phyloP scores from a whole-genome alignment of 2,888 invertebrate genomes.

The Drosophila anomelani region DNA sequence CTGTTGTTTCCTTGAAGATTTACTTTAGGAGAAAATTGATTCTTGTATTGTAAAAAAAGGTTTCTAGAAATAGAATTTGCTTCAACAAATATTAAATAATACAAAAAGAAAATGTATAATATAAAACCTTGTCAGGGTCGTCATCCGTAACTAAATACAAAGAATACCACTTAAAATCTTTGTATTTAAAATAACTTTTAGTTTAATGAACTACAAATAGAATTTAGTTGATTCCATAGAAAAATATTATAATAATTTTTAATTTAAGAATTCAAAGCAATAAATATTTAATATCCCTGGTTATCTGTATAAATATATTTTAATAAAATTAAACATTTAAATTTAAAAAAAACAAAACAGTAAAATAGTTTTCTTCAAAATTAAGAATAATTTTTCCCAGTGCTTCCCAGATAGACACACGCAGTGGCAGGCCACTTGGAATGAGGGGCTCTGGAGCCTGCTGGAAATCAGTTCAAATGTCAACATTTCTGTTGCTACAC shows the following conservation, averaged over 20 bases:
- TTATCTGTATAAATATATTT: neutral
- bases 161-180: neutral
- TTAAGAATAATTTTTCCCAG: neutral
- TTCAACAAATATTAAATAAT: neutral
- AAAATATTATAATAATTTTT: neutral
- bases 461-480: constrained; percentile 52
- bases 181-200: neutral
- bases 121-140: no score
- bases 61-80: neutral
- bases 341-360: neutral
- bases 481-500: constrained; percentile 65
- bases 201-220: no score
- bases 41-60: neutral
- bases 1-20: neutral
- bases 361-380: neutral
- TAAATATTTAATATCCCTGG: neutral
- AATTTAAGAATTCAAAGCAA: neutral
- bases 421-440: constrained; percentile 11
- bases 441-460: constrained; percentile 11
- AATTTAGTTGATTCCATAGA: constrained; percentile 5
- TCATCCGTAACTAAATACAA: neutral
- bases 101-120: neutral
- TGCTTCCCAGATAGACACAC: constrained; percentile 3
- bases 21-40: neutral
- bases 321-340: neutral